Percentiles rank a stretch among this genome's conserved stretches.
Conservation (phyloP, 2,797 vertebrate species). For the Sebastes wilsoni region DNA sequence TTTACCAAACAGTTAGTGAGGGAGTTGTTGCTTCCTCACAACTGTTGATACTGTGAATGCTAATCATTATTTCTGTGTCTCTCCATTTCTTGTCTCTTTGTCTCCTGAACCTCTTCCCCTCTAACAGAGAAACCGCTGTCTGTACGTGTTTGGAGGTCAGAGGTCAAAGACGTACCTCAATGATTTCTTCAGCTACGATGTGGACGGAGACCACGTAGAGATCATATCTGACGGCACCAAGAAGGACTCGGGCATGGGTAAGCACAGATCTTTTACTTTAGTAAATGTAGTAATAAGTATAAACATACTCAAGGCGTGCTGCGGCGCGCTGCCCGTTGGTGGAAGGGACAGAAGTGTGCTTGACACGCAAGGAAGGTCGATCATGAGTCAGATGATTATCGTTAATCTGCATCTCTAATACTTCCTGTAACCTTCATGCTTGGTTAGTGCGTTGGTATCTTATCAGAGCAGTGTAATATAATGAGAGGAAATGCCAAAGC, state of each 20-base stretch:
- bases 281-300: no score
- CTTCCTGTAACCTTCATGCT: no score
- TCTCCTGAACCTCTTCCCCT: neutral
- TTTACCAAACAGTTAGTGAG: no score
- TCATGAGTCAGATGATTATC: no score
- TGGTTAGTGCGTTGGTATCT: neutral
- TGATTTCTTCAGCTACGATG: conserved; percentile 99
- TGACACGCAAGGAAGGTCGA: no score
- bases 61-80: neutral
- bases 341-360: no score
- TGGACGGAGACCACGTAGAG: conserved; percentile 96
- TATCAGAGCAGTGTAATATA: no score
- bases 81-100: conserved; percentile 23
- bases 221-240: conserved; percentile 99
- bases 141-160: conserved; percentile 98
- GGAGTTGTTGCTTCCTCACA: no score
- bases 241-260: conserved; percentile 99
- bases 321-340: no score
- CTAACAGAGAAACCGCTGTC: conserved; percentile 93
- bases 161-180: conserved; percentile 98
- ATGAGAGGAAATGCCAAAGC: neutral
- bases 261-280: conserved; percentile 41
- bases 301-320: no score
- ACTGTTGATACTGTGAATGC: no score
- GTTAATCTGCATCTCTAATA: no score